These are phyloP conservation scores for Plectrocnemia conspersa DNA, from an alignment of 1,140 invertebrate species.

Conservation along the genomic window DNA sequence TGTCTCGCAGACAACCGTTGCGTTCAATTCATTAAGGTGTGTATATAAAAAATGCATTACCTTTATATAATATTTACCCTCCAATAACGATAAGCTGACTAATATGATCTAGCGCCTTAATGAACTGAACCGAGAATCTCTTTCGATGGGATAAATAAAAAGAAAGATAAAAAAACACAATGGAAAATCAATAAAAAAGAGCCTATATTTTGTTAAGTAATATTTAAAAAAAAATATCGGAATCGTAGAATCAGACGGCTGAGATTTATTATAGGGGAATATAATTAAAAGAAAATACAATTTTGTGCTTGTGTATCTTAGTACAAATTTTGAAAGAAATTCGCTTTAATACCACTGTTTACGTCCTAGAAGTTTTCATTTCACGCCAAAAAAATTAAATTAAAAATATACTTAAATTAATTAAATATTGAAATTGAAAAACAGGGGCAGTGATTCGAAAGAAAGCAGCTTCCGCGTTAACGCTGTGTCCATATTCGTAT, in stretches of 20 bases:
- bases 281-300: slow-evolving; percentile 16
- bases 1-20: slow-evolving; percentile 38
- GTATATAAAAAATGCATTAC: slow-evolving; percentile 27
- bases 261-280: slow-evolving; percentile 23
- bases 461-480: slow-evolving; percentile 13
- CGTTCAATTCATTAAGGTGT: slow-evolving; percentile 31
- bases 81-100: slow-evolving; percentile 33
- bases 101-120: slow-evolving; percentile 28
- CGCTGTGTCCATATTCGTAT: slow-evolving; percentile 23
- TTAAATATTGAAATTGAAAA: no score
- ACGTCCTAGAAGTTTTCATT: slow-evolving; percentile 36
- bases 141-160: slow-evolving; percentile 11
- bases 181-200: slow-evolving; percentile 38
- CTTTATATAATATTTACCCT: slow-evolving; percentile 35
- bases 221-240: slow-evolving; percentile 32
- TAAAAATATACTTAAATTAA: no score
- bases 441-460: slow-evolving; percentile 3
- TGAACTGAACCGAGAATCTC: slow-evolving; percentile 38
- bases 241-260: slow-evolving; percentile 34
- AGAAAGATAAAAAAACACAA: slow-evolving; percentile 35
- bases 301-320: slow-evolving; percentile 35
- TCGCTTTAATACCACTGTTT: slow-evolving; percentile 36
- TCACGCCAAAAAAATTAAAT: slow-evolving; percentile 31
- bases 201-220: slow-evolving; percentile 51
- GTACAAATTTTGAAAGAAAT: slow-evolving; percentile 36